Evolutionary conservation across 2,797 vertebrate genomes (phyloP).

Genomic region (Poeciliopsis infans): DNA sequence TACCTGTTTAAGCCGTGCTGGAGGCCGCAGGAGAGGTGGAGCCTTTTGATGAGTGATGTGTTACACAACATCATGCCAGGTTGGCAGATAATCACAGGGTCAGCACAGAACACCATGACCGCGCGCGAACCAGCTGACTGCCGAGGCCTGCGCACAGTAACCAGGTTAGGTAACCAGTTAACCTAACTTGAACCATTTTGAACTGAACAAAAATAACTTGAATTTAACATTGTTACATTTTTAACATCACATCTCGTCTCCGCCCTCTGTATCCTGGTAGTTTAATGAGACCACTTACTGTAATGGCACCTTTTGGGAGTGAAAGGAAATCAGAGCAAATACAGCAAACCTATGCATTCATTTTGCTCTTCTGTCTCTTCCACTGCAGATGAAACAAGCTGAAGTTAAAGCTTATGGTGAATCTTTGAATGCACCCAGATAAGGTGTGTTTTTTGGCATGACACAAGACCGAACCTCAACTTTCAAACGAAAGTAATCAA

Average conservation of each 20-base stretch:
- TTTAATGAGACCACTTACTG: not conserved
- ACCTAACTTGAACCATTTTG: not conserved
- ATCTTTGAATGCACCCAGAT: not conserved
- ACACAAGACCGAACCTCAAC: not conserved
- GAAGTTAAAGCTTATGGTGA: not conserved
- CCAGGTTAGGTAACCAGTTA: not conserved
- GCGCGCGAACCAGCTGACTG: not conserved
- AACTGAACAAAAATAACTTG: not conserved
- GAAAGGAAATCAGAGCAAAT: not conserved
- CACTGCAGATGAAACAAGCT: not conserved
- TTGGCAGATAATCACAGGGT: not conserved
- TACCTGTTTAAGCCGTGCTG: not conserved
- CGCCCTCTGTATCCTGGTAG: not conserved
- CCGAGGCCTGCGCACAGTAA: not conserved
- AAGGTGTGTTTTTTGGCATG: not conserved
- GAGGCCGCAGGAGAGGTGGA: not conserved
- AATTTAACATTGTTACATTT: not conserved
- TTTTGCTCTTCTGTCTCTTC: not conserved
- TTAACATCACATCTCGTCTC: not conserved
- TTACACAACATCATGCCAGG: not conserved
- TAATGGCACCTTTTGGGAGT: not conserved
- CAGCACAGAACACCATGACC: not conserved
- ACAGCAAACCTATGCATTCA: not conserved
- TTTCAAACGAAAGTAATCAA: not conserved
- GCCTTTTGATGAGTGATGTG: not conserved